A percentile compares a stretch with the other conserved stretches of the same genome.
These are phyloP conservation scores for Trichoplusia ni DNA, from an alignment of 1,140 invertebrate species.

Conservation along the genomic window DNA sequence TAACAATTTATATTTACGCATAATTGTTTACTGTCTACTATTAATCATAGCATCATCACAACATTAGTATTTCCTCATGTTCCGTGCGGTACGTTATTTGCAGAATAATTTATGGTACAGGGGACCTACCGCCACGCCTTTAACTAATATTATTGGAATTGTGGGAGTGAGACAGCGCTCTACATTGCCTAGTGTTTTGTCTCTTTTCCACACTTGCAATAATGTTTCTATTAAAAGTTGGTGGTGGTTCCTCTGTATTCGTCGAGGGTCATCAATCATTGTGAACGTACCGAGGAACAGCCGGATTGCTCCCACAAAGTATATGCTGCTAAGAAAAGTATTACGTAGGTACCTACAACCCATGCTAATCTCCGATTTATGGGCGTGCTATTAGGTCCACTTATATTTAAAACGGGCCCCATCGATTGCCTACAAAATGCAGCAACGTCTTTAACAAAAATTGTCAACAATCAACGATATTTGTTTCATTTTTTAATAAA, in stretches of 20 bases:
- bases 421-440: no score
- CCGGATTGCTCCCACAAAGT: slow-evolving; percentile 15
- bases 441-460: no score
- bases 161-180: no score
- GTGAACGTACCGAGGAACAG: neutral
- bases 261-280: slow-evolving; percentile 27
- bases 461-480: no score
- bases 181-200: no score
- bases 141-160: no score
- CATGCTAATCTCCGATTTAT: slow-evolving; percentile 36
- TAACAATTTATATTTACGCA: neutral
- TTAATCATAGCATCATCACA: slow-evolving; percentile 8
- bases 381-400: slow-evolving; percentile 30
- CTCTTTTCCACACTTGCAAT: no score
- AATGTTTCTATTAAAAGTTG: no score
- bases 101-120: slow-evolving; percentile 10
- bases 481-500: no score
- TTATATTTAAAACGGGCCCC: no score
- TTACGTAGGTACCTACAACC: neutral
- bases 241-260: neutral
- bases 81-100: slow-evolving; percentile 7
- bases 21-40: neutral
- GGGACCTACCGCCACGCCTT: no score
- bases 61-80: neutral
- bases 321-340: slow-evolving; percentile 22